Evolutionary conservation across 2,113 vertebrate species (phyloP), one percentile per base, ranked within the genome.

Genomic region (Holacanthus passer): DNA sequence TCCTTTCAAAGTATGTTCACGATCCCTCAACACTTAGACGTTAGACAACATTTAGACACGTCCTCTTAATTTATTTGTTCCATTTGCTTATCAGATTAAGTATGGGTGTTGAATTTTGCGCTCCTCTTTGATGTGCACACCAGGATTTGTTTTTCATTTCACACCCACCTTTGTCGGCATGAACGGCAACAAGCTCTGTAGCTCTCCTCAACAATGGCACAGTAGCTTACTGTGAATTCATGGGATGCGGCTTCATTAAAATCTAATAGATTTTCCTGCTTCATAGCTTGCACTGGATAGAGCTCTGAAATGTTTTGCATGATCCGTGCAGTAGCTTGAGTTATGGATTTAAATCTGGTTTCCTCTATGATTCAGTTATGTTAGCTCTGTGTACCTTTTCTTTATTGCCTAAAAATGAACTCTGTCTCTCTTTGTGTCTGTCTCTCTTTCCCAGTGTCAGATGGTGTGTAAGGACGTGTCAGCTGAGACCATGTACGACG

Each of bases 401-500:
- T 77, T 43, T 16, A 13, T 39, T 58, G 4, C 4, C 29, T 52
- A 10, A 55, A 64, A 58, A 27, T 60, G 0, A 67, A 22, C 7
- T 24, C 1, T 56, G 3, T 53, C 0, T 68, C 47, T 62, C 32
- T 50, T 7, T 81, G 29, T 77, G 29, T 55, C 20, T n/a, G 0
- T 71, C 50, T 59, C 3, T 80, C 16, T 55, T 37, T 75, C 65
- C 81, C 93, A 99, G 98, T 99, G 98, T 92, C 94, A 95, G 87
- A 98, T 99, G 97, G 93, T 96, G 69, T 97, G 96, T 89, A 96
- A 94, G 59, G 97, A 98, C 0, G 94, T 98, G 67, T 85, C 97
- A 0, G 96, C 97, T 0, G 98, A 97, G 77, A 96, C 94, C 1
- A 96, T 99, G 85, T 99, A 99, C 0, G 98, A 99, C 0, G 98